Evolutionary conservation across 2,888 invertebrate species (phyloP), one percentile per base, ranked within the genome.

Genomic region (Clunio marinus): DNA sequence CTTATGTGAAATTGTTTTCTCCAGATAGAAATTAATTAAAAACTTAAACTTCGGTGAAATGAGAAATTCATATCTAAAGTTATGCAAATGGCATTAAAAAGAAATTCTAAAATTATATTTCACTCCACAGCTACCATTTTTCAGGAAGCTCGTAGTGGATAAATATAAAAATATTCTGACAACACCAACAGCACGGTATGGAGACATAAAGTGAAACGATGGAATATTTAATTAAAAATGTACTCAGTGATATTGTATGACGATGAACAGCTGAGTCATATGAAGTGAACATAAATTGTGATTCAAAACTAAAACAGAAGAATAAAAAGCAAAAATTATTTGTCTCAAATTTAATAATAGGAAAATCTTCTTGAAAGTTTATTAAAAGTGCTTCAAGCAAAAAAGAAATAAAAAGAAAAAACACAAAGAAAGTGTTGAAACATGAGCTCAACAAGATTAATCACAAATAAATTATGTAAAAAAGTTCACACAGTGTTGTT

Each of bases 391-490:
- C 51, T 51, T 17, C 17, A 20, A 20, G 17, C 51, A 24, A 32
- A 41, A 15, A 37, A 37, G 37, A 59, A 60, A 1, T 22, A 15
- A 22, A 60, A 20, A 37, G 28, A 60, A 60, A n/a, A n/a, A n/a
- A n/a, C n/a, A n/a, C n/a, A n/a, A n/a, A n/a, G n/a, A n/a, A n/a
- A n/a, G n/a, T n/a, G n/a, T n/a, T 20, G 24, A 24, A 63, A 37
- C 25, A 63, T 63, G 63, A 45, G 63, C 63, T 63, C 63, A 63
- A 63, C 25, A 35, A 63, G 37, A 45, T 27, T 63, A 63, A 63
- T 63, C 46, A 63, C 45, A 45, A 17, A 37, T 15, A 45, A 25
- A 35, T 20, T 63, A 27, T 63, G 63, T 22, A 37, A 37, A 37
- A 63, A 63, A 37, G 63, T 37, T 63, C 46, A 63, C 17, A 27